phyloP scores from a whole-genome alignment of 2,888 invertebrate genomes.

The Acheta domesticus region DNA sequence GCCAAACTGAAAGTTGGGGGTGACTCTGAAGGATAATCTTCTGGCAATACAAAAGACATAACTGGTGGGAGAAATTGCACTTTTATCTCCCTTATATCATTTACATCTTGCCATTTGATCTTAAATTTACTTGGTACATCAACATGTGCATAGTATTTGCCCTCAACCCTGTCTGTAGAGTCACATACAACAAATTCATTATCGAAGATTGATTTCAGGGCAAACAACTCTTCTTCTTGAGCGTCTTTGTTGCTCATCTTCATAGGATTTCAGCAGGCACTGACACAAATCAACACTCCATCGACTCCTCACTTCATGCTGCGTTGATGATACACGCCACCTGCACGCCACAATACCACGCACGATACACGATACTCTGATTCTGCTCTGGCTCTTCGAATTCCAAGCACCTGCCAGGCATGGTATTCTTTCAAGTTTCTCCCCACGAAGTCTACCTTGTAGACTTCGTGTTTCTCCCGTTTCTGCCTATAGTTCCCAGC shows the following conservation, averaged over 20 bases:
- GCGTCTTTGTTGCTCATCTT: not conserved
- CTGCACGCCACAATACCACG: no score
- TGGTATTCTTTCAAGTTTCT: no score
- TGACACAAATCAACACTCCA: no score
- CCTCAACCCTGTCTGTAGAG: constrained; percentile 39
- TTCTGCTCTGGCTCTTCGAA: no score
- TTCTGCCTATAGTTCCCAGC: no score
- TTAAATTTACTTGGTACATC: constrained; percentile 42
- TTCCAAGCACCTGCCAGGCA: no score
- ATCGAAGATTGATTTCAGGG: not conserved
- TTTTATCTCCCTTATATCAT: constrained; percentile 26
- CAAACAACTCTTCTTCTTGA: not conserved
- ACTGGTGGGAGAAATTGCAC: constrained; percentile 54
- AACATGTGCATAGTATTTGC: constrained; percentile 44
- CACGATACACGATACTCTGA: no score
- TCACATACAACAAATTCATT: not conserved
- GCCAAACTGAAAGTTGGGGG: constrained; percentile 54
- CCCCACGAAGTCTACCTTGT: no score
- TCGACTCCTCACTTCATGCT: no score
- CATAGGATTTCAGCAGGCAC: no score
- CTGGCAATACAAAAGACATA: constrained; percentile 50
- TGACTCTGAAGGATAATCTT: constrained; percentile 42
- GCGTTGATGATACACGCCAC: no score
- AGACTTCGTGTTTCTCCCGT: no score
- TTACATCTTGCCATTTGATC: constrained; percentile 33